These are phyloP conservation scores for Sminthurinus aureus DNA, from an alignment of 2,888 invertebrate species.

Conservation along the genomic window DNA sequence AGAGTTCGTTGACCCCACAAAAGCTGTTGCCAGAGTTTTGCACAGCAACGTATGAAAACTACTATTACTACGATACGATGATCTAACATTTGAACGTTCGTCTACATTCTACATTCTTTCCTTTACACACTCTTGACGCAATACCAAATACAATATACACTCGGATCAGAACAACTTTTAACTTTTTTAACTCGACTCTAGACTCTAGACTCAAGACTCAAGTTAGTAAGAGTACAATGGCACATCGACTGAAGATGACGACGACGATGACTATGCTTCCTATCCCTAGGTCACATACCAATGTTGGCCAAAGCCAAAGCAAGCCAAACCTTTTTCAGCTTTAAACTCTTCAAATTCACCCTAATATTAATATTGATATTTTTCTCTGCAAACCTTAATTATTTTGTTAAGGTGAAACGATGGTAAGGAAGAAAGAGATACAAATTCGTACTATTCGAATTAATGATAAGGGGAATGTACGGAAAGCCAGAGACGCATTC, in stretches of 20 bases:
- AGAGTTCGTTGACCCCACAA: neutral
- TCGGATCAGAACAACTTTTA: neutral
- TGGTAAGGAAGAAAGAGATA: too few relatives aligned
- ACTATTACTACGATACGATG: neutral
- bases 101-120: too few relatives aligned
- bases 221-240: neutral
- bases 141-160: neutral
- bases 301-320: slow-evolving; percentile 8
- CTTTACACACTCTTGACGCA: neutral
- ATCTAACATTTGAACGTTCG: neutral
- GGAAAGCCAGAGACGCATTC: too few relatives aligned
- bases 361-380: neutral
- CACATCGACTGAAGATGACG: neutral
- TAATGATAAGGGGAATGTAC: too few relatives aligned
- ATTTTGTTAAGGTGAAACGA: too few relatives aligned
- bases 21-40: slow-evolving; percentile 45
- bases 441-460: too few relatives aligned
- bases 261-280: neutral
- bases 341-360: neutral
- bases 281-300: slow-evolving; percentile 16
- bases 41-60: neutral
- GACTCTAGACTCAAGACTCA: too few relatives aligned
- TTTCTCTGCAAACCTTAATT: too few relatives aligned
- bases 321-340: neutral
- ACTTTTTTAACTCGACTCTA: neutral